phyloP scores from a whole-genome alignment of 2,797 vertebrate species.

The Melanotaenia trifasciata region DNA sequence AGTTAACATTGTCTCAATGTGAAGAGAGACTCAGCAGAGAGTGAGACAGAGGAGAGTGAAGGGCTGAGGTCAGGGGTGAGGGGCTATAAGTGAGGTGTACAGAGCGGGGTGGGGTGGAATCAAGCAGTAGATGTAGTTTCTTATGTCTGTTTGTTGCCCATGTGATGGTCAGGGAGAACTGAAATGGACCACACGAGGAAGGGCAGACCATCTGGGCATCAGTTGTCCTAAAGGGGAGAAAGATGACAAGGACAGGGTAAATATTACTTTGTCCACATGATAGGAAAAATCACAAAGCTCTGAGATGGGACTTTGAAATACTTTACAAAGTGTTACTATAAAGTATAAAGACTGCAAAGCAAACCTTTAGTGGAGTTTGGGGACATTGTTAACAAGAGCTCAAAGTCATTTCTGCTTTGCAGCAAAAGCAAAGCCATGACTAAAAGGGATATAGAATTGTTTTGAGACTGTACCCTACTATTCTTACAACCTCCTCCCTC shows the following conservation, averaged over 20 bases:
- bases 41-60: slow-evolving; percentile 42
- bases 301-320: slow-evolving; percentile 22
- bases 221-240: slow-evolving; percentile 63
- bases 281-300: slow-evolving; percentile 32
- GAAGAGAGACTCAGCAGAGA: slow-evolving; percentile 49
- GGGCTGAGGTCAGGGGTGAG: slow-evolving; percentile 55
- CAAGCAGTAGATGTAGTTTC: slow-evolving; percentile 69
- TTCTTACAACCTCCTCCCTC: slow-evolving; percentile 29
- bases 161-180: slow-evolving; percentile 78
- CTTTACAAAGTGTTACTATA: slow-evolving; percentile 31
- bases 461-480: slow-evolving; percentile 52
- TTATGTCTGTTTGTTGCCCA: slow-evolving; percentile 80
- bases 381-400: slow-evolving; percentile 69
- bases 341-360: slow-evolving; percentile 44
- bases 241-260: slow-evolving; percentile 5
- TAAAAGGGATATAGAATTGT: slow-evolving; percentile 68
- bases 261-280: slow-evolving; percentile 19
- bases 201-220: slow-evolving; percentile 78
- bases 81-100: slow-evolving; percentile 47
- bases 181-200: slow-evolving; percentile 79
- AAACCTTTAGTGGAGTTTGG: slow-evolving; percentile 54
- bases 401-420: slow-evolving; percentile 64
- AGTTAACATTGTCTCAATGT: slow-evolving; percentile 41
- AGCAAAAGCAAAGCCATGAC: slow-evolving; percentile 64
- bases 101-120: slow-evolving; percentile 57